Evolutionary conservation across 1,140 invertebrate genomes (phyloP), one percentile per base, ranked within the genome.

Genomic region (Eciton burchellii): DNA sequence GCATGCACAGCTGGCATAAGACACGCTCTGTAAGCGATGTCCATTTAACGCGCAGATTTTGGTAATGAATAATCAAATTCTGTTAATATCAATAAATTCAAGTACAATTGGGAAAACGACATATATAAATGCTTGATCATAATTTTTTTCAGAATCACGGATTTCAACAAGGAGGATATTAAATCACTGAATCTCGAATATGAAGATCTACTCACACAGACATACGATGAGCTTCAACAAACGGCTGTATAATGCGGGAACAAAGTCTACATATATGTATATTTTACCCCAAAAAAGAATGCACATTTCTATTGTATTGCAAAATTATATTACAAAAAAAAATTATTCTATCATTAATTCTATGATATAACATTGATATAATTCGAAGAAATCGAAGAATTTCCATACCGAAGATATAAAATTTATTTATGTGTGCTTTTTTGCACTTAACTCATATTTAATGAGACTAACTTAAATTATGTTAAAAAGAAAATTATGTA

Each of bases 221-320:
- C 93, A 71, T 93, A 93, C 84, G 91, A 93, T 83, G 92, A 93
- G 84, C 89, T 94, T 84, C 91, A 93, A 72, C 92, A 92, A 60
- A 94, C 92, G 70, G 89, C 91, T 77, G 88, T 94, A 66, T 94
- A 88, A 93, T 63, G 14, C 82, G 86, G 88, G 88, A 90, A 76
- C 74, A 88, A 90, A 83, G 74, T 87, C 81, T 54, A 14, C 54
- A 9, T 60, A 68, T 73, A 77, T 76, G 35, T 73, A 84, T 72
- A 82, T 72, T 66, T 82, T 65, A 82, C 81, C 76, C 71, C 26
- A 41, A 59, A 83, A 68, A 65, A 62, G 21, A 52, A 47, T 82
- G 43, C 73, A 70, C 65, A 56, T 76, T 82, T 35, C 19, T 83
- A 83, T 52, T n/a, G 56, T 62, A 82, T 62, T 86, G 81, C 84